Conservation (phyloP, 2,888 invertebrate species). For the Nemoura dubitans region DNA sequence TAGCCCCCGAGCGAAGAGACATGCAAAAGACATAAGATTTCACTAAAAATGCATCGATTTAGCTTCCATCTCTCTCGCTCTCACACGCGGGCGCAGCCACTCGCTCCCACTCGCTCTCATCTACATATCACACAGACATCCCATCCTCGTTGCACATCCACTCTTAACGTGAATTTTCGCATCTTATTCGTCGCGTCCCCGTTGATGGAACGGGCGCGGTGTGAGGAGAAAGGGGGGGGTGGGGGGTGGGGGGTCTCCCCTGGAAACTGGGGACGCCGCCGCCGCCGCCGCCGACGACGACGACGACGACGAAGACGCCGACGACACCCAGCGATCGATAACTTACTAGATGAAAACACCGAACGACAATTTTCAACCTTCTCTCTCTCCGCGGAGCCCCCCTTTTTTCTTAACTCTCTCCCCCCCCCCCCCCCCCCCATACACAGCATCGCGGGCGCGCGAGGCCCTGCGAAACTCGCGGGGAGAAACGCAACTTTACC, state of each 20-base stretch:
- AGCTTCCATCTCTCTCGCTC: slow-evolving; percentile 44
- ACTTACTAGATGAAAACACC: slow-evolving; percentile 49
- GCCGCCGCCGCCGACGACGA: too few species aligned
- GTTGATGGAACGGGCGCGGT: slow-evolving; percentile 42
- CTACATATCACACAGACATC: slow-evolving; percentile 8
- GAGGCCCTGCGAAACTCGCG: neutral
- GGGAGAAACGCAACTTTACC: slow-evolving; percentile 20
- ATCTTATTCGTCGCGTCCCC: slow-evolving; percentile 40
- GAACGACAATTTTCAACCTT: slow-evolving; percentile 48
- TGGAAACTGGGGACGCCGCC: slow-evolving; percentile 3
- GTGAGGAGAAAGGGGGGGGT: slow-evolving; percentile 61
- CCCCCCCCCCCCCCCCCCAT: slow-evolving; percentile 22
- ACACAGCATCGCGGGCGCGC: neutral
- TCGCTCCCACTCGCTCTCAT: slow-evolving; percentile 39
- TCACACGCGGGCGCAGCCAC: slow-evolving; percentile 32
- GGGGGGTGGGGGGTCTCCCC: slow-evolving; percentile 56
- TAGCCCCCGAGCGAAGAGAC: slow-evolving; percentile 44
- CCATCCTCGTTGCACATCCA: neutral
- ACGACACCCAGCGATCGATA: slow-evolving; percentile 45
- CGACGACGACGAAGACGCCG: slow-evolving; percentile 16
- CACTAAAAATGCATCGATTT: slow-evolving; percentile 54
- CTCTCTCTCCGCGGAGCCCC: too few species aligned
- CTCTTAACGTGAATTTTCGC: slow-evolving; percentile 42
- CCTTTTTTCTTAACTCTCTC: too few species aligned
- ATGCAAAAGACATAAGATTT: slow-evolving; percentile 54